phyloP scores from a whole-genome alignment of 2,888 invertebrate genomes.

The Cantharis nigra region DNA sequence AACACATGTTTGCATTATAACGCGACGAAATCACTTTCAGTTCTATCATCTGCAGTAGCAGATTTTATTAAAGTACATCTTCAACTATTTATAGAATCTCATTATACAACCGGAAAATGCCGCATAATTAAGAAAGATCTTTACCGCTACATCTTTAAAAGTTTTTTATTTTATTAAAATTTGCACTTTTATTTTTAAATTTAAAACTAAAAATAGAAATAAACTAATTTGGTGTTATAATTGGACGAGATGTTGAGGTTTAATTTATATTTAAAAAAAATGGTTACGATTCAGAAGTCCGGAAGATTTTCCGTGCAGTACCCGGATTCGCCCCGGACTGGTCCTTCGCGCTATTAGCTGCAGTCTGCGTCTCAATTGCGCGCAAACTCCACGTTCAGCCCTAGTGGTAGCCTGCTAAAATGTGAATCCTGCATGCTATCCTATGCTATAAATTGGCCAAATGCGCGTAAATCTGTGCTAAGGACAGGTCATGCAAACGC shows the following conservation, averaged over 20 bases:
- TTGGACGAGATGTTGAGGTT: conserved; percentile 18
- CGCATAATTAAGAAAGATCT: conserved; percentile 14
- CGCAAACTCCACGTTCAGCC: conserved; percentile 38
- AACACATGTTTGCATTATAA: conserved; percentile 34
- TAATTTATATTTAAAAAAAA: conserved; percentile 8
- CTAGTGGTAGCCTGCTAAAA: conserved; percentile 32
- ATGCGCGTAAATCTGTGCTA: conserved; percentile 28
- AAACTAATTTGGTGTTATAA: conserved; percentile 13
- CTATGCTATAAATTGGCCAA: conserved; percentile 27
- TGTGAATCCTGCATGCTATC: conserved; percentile 38
- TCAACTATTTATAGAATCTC: conserved; percentile 34
- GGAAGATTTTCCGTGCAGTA: conserved; percentile 36
- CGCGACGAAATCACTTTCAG: conserved; percentile 28
- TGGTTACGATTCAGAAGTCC: conserved; percentile 13
- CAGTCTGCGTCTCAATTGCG: conserved; percentile 42
- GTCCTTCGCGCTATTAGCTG: conserved; percentile 43
- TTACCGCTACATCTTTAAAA: conserved; percentile 19
- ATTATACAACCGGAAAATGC: conserved; percentile 21
- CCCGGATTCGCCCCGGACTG: conserved; percentile 51
- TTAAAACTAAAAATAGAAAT: neutral
- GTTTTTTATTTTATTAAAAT: conserved; percentile 14
- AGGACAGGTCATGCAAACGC: conserved; percentile 27
- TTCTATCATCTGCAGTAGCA: conserved; percentile 41
- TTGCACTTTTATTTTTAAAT: neutral
- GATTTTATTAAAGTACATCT: conserved; percentile 39